Evolutionary conservation across 2,797 vertebrate species (phyloP).

Genomic region (Enteromius paludinosus): DNA sequence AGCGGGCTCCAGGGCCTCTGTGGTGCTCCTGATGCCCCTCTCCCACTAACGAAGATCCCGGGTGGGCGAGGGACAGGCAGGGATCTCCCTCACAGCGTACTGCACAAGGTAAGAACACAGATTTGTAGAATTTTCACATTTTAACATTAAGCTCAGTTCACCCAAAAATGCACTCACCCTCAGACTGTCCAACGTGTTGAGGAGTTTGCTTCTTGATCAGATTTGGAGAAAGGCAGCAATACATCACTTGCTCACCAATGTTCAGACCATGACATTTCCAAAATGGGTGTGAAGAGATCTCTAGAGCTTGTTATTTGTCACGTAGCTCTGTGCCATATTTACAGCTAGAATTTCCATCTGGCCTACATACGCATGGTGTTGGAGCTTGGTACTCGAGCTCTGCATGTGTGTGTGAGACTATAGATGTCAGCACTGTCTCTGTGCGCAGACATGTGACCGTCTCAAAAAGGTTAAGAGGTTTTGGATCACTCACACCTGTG

Average conservation of each 20-base stretch:
- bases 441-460: conserved; percentile 54
- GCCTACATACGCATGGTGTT: conserved; percentile 6
- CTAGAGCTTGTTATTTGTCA: conserved; percentile 13
- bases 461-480: conserved; percentile 63
- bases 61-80: conserved; percentile 98
- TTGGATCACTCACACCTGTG: conserved; percentile 62
- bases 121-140: background rate
- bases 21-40: conserved; percentile 99
- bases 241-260: background rate
- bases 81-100: conserved; percentile 95
- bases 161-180: background rate
- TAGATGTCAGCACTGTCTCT: conserved; percentile 36
- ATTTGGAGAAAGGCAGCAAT: background rate
- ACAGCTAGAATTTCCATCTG: conserved; percentile 31
- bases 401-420: conserved; percentile 20
- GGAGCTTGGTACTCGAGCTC: background rate
- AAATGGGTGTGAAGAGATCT: background rate
- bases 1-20: conserved; percentile 98
- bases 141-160: background rate
- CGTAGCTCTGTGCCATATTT: conserved; percentile 30
- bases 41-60: conserved; percentile 99
- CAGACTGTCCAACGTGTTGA: background rate
- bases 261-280: background rate
- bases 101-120: conserved; percentile 83
- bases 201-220: background rate